Conservation (phyloP, 2,797 vertebrate species). For the Cossypha niveicapilla region DNA sequence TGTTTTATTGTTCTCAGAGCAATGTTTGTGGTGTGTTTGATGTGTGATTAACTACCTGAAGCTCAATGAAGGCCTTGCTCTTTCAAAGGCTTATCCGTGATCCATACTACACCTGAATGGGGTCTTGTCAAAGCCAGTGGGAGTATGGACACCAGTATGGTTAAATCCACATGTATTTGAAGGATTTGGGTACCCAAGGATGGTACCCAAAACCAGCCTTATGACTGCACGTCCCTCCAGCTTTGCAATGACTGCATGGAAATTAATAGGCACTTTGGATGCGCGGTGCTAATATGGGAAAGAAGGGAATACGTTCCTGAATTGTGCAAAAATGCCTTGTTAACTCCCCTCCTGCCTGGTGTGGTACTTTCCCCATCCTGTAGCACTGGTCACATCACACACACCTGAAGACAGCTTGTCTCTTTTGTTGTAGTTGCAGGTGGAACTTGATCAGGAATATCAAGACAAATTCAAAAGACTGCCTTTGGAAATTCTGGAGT, state of each 20-base stretch:
- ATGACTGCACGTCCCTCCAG: background rate
- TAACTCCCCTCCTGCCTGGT: background rate
- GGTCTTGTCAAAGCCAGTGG: background rate
- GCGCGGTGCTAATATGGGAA: background rate
- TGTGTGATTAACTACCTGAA: slow-evolving; percentile 7
- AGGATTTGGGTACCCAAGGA: slow-evolving; percentile 1
- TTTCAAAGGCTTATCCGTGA: background rate
- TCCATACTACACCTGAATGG: background rate
- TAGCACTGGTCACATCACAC: background rate
- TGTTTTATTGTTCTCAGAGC: slow-evolving; percentile 30
- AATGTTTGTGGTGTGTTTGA: background rate
- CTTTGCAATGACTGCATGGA: slow-evolving; percentile 52
- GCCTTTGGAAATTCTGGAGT: slow-evolving; percentile 96
- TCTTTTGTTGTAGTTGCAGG: slow-evolving; percentile 85
- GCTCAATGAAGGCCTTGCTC: background rate
- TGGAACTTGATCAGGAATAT: slow-evolving; percentile 95
- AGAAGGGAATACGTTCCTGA: background rate
- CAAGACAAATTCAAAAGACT: slow-evolving; percentile 98
- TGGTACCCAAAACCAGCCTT: background rate
- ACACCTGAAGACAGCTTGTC: slow-evolving; percentile 29
- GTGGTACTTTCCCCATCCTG: background rate
- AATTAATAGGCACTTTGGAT: background rate
- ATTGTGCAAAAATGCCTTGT: background rate
- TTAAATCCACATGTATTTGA: background rate
- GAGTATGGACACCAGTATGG: background rate